phyloP scores from a whole-genome alignment of 2,797 vertebrate species.

The Neosilurus mollespiculum region DNA sequence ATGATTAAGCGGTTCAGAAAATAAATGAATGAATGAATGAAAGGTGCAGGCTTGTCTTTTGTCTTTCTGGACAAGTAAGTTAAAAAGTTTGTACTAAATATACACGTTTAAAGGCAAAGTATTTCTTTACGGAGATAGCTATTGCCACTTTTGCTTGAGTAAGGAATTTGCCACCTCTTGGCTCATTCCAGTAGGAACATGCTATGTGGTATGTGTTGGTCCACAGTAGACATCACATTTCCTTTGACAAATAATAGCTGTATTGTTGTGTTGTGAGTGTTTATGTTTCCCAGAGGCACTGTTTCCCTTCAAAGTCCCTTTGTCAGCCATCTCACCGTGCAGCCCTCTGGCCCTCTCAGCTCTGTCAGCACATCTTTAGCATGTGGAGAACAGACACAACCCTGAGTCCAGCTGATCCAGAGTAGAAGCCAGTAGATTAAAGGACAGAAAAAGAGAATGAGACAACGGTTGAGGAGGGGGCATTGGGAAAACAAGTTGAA shows the following conservation, averaged over 20 bases:
- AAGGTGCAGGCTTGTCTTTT: neutral
- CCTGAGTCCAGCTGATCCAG: constrained; percentile 39
- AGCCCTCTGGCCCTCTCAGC: constrained; percentile 27
- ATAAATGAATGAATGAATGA: too few species aligned
- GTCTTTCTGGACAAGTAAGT: neutral
- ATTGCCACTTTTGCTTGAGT: neutral
- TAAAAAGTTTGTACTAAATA: neutral
- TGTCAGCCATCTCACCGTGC: constrained; percentile 44
- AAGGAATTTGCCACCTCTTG: neutral
- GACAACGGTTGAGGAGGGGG: neutral
- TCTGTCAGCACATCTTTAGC: constrained; percentile 52
- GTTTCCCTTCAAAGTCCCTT: constrained; percentile 25
- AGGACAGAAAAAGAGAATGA: constrained; percentile 3
- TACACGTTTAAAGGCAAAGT: neutral
- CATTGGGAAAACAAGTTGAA: neutral
- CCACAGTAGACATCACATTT: constrained; percentile 9
- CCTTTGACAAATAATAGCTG: constrained; percentile 32
- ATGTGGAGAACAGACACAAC: constrained; percentile 30
- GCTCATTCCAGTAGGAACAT: constrained; percentile 9
- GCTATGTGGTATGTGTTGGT: constrained; percentile 2
- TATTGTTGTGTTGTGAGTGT: constrained; percentile 27
- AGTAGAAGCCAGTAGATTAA: constrained; percentile 21
- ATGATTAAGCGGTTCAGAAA: too few species aligned
- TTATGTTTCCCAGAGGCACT: constrained; percentile 19
- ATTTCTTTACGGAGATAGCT: neutral